Conservation (phyloP, 2,797 vertebrate species). For the Perodicticus potto region DNA sequence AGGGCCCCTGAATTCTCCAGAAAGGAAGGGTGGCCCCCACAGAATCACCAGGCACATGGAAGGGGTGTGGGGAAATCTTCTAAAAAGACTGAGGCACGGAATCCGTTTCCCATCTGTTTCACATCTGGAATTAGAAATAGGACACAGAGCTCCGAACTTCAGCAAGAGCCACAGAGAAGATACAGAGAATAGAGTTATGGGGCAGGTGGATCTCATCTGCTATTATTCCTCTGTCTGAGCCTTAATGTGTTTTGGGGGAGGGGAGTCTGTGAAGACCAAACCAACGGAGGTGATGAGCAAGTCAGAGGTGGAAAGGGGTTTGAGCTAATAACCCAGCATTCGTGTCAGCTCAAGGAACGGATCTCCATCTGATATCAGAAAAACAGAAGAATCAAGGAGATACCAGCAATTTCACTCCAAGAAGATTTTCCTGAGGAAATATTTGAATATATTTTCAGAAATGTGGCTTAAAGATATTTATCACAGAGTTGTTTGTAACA, state of each 20-base stretch:
- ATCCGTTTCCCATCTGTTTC: constrained; percentile 59
- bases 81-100: not conserved
- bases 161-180: not conserved
- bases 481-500: not conserved
- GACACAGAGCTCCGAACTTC: not conserved
- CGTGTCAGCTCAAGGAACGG: not conserved
- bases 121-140: constrained; percentile 43
- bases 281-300: rapidly evolving
- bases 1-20: not conserved
- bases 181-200: not conserved
- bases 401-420: not conserved
- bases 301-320: not conserved
- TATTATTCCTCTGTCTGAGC: not conserved
- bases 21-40: not conserved
- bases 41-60: not conserved
- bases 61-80: not conserved
- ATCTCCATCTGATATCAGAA: not conserved
- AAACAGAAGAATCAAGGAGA: not conserved
- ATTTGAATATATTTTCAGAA: constrained; percentile 24
- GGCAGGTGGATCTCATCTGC: not conserved
- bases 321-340: not conserved
- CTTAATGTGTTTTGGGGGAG: not conserved
- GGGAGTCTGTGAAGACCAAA: not conserved
- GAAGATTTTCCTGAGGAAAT: constrained; percentile 1
- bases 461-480: constrained; percentile 4